Evolutionary conservation across 2,888 invertebrate genomes (phyloP).

Genomic region (Drosophila falleni): DNA sequence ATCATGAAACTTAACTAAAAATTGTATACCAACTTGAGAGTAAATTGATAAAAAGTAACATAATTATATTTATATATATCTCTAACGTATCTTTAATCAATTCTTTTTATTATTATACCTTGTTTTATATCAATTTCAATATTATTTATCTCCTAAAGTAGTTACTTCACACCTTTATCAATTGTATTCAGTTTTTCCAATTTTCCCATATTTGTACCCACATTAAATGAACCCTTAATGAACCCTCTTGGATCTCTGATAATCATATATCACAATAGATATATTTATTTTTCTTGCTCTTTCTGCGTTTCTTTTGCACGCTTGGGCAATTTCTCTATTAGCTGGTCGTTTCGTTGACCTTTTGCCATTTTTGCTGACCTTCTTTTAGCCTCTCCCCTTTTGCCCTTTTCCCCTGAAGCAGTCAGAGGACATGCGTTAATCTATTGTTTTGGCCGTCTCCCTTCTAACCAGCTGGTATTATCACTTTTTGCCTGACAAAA

Average conservation of each 20-base stretch:
- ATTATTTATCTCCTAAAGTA: background rate
- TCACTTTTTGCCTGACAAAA: conserved; percentile 60
- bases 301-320: conserved; percentile 12
- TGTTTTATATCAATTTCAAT: too few relatives aligned
- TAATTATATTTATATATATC: too few relatives aligned
- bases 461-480: conserved; percentile 53
- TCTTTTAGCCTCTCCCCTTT: background rate
- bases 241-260: conserved; percentile 24
- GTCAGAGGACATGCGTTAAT: conserved; percentile 59
- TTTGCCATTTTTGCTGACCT: conserved; percentile 56
- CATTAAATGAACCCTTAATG: conserved; percentile 24
- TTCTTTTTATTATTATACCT: too few relatives aligned
- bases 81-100: too few relatives aligned
- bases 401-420: background rate
- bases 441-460: conserved; percentile 68
- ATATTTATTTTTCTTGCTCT: conserved; percentile 2
- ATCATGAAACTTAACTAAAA: too few relatives aligned
- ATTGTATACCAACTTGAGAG: too few relatives aligned
- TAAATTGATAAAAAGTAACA: too few relatives aligned
- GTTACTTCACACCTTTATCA: background rate
- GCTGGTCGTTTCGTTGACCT: conserved; percentile 45
- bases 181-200: background rate
- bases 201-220: background rate
- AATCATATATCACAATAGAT: conserved; percentile 31
- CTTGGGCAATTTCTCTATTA: conserved; percentile 55